phyloP scores from a whole-genome alignment of 2,113 vertebrate genomes.

The Caranx ignobilis region DNA sequence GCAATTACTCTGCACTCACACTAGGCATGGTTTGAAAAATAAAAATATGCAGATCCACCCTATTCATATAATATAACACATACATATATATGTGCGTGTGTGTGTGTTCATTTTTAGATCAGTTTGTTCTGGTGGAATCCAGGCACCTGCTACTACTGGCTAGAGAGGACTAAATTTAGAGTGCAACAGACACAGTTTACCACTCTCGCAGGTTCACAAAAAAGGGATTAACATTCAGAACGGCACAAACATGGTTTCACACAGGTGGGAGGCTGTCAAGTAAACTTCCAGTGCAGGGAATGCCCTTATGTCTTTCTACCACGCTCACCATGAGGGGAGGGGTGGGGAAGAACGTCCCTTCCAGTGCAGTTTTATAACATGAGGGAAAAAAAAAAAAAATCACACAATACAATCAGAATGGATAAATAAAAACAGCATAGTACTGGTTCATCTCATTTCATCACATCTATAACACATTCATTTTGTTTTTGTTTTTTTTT shows the following conservation, averaged over 20 bases:
- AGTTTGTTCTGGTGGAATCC: slow-evolving; percentile 34
- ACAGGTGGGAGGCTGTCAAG: slow-evolving; percentile 12
- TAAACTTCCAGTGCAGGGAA: slow-evolving; percentile 18
- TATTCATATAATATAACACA: too few relatives aligned
- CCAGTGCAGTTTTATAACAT: slow-evolving; percentile 50
- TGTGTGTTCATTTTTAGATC: background rate
- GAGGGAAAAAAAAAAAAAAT: background rate
- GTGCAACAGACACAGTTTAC: slow-evolving; percentile 19
- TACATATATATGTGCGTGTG: background rate
- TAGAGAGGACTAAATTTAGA: slow-evolving; percentile 23
- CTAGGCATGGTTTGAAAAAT: background rate
- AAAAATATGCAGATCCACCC: background rate
- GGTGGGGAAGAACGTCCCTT: slow-evolving; percentile 22
- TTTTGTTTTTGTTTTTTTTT: background rate
- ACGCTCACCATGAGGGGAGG: background rate
- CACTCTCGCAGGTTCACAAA: slow-evolving; percentile 47
- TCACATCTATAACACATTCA: slow-evolving; percentile 69
- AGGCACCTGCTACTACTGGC: slow-evolving; percentile 13
- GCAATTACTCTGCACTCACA: slow-evolving; percentile 27
- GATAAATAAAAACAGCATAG: slow-evolving; percentile 52
- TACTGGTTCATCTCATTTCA: slow-evolving; percentile 53
- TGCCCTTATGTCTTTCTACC: slow-evolving; percentile 6
- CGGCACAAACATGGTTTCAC: slow-evolving; percentile 16
- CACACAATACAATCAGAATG: slow-evolving; percentile 59
- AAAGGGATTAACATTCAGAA: slow-evolving; percentile 3